Base-by-base conservation (phyloP, 2,888 invertebrate species). In the Gisinianus flammeolus region DNA sequence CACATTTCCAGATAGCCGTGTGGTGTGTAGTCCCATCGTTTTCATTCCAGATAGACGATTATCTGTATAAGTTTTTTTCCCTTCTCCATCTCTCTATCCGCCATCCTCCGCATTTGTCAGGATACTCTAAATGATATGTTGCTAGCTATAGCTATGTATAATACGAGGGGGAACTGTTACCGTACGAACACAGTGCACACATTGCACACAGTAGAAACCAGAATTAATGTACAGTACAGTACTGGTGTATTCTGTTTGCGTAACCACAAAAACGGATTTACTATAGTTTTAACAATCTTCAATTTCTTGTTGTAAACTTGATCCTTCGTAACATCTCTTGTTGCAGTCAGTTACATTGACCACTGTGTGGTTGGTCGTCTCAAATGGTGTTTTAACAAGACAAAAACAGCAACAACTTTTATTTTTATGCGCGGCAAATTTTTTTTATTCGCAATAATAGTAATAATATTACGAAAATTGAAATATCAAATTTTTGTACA, bases 321-420 rank as follows among this genome's bases (percentile, higher is more conserved):
- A 62, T 73, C 73, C 62, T 16, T 62, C 62, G 33, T 62, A 73
- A 73, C 73, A 73, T 73, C 33, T 73, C 64, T 73, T 73, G 64
- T 73, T 58, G 58, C 26, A 73, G 24, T 33, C 54, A 54, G 54
- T 54, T n/a, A 5, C 54, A 54, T n/a, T 54, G 5, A 28, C 28
- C 62, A 44, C 44, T 12, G 6, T 44, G 44, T 12, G 12, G 44
- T 12, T 44, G 6, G 16, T 44, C 44, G 62, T 24, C 62, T 12
- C 26, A 62, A 62, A 62, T 62, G 8, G 28, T 4, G 2, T 62
- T 62, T 62, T 62, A 62, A 62, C 62, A 62, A 62, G 62, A 62
- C 22, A 26, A 62, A 62, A 62, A 62, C 62, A n/a, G n/a, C n/a
- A 26, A 26, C 62, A 26, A 62, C 19, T 44, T 44, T 44, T 44